Conservation (phyloP, 1,140 invertebrate species). For the Rhyacophila brunnea region DNA sequence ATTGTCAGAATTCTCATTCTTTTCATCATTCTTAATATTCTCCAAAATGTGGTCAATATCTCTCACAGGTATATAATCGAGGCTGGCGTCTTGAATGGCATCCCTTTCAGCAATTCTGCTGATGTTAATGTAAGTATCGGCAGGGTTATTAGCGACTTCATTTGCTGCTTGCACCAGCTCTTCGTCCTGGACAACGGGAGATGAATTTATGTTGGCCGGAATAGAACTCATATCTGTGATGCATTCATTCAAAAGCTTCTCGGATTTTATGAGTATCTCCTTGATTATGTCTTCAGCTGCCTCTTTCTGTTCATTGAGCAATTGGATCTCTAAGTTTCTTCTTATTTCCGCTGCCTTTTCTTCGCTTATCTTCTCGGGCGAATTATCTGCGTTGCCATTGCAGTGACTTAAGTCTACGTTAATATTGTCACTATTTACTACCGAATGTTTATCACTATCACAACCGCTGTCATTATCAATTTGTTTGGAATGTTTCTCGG, state of each 20-base stretch:
- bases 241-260: constrained; percentile 55
- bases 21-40: constrained; percentile 45
- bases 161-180: constrained; percentile 37
- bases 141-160: constrained; percentile 30
- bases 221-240: constrained; percentile 32
- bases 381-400: constrained; percentile 33
- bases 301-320: constrained; percentile 46
- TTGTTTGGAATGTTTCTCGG: constrained; percentile 40
- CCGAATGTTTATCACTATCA: constrained; percentile 44
- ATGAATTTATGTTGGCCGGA: constrained; percentile 21
- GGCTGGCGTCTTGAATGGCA: constrained; percentile 40
- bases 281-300: constrained; percentile 60
- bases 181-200: constrained; percentile 17
- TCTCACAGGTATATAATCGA: constrained; percentile 54
- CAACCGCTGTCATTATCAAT: constrained; percentile 43
- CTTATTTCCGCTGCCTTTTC: constrained; percentile 38
- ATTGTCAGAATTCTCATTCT: constrained; percentile 37
- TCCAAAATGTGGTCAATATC: constrained; percentile 46
- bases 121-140: constrained; percentile 17
- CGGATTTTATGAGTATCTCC: constrained; percentile 58
- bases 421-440: constrained; percentile 38
- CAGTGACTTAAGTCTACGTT: constrained; percentile 31
- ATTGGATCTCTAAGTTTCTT: constrained; percentile 37
- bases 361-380: constrained; percentile 51
- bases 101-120: constrained; percentile 29